phyloP scores from a whole-genome alignment of 2,113 vertebrate species.

The Nicator chloris region DNA sequence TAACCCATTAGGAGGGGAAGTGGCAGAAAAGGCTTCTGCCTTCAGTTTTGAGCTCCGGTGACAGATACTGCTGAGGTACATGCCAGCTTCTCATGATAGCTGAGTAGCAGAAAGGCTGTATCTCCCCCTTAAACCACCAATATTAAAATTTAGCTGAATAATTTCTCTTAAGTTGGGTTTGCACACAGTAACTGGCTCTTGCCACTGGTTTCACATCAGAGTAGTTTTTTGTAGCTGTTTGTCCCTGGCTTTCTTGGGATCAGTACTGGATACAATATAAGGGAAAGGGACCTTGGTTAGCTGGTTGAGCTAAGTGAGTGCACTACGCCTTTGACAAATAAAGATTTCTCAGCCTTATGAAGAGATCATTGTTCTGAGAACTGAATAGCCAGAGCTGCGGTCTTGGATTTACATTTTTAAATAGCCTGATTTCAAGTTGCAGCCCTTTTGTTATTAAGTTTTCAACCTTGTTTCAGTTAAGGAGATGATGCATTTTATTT shows the following conservation, averaged over 20 bases:
- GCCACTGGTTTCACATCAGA: neutral
- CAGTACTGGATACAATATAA: neutral
- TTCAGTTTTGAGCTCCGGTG: neutral
- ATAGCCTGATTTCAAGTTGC: neutral
- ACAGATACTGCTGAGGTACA: neutral
- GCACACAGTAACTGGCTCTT: neutral
- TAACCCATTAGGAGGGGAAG: neutral
- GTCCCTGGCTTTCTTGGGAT: neutral
- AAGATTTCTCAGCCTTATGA: neutral
- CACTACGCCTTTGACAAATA: slow-evolving; percentile 40
- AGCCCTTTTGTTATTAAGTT: neutral
- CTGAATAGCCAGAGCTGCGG: neutral
- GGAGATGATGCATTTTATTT: neutral
- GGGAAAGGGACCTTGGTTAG: neutral
- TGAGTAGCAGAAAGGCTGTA: neutral
- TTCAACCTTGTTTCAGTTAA: neutral
- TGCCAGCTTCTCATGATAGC: neutral
- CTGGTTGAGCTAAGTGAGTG: neutral
- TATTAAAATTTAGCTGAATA: neutral
- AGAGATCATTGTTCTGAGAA: slow-evolving; percentile 29
- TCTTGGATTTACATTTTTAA: neutral
- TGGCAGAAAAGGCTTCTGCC: neutral
- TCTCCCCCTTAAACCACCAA: neutral
- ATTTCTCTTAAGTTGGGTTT: neutral
- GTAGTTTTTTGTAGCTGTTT: neutral